Evolutionary conservation across 2,797 vertebrate genomes (phyloP), one percentile per base, ranked within the genome.

Genomic region (Enteromius paludinosus): DNA sequence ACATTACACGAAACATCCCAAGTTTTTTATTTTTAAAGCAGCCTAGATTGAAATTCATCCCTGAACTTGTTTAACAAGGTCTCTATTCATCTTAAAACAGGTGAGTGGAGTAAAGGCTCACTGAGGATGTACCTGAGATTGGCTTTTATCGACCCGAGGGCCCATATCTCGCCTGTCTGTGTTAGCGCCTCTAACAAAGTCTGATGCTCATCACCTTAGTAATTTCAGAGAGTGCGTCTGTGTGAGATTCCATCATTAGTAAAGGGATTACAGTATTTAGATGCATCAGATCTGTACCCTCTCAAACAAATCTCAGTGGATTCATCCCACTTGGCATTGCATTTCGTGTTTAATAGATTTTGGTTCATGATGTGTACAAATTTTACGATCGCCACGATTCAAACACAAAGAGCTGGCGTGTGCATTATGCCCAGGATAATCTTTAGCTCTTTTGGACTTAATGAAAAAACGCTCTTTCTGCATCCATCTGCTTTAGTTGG

Each of bases 21-120:
- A 8, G 8, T 38, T n/a, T 45, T 7, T 4, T 18, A 20, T 10
- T 20, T 20, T 66, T 77, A 25, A 47, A 41, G 30, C 23, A 43
- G 10, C 38, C 23, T 84, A 18, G 47, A 82, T 45, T 82, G 79
- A 68, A 79, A 28, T 78, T 64, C 7, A 56, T 82, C 25, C 45
- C 10, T 64, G 59, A 78, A 49, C 23, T 54, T 81, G 74, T 79
- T 76, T 81, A 66, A 74, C 62, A 86, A 54, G 76, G 11, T 61
- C 79, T 77, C 38, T 61, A 43, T 66, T 66, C n/a, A 68, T 28
- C 33, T 79, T 77, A 47, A 78, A 66, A 49, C 65, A 79, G 62
- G 69, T 79, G 75, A 86, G 73, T 30, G 38, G 54, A 80, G 59
- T 83, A 38, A 76, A 65, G 54, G 76, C 84, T 78, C 73, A 73